Base-by-base conservation (phyloP, 2,113 vertebrate species). In the Cinclus cinclus region DNA sequence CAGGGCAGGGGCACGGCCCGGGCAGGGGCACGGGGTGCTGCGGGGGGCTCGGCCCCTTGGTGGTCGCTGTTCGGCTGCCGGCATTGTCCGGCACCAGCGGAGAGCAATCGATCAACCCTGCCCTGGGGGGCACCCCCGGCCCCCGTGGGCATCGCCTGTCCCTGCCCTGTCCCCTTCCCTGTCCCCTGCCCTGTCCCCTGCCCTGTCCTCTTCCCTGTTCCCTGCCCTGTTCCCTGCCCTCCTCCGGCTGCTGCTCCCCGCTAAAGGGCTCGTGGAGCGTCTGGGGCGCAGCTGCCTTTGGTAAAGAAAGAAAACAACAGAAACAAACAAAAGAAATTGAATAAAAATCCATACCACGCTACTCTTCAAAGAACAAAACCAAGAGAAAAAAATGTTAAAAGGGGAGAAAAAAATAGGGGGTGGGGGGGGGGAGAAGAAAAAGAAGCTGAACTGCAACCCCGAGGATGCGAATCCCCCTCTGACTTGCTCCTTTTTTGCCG, bases 391-490 rank as follows among this genome's bases (percentile, higher is more conserved):
- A 20, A 8, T 7, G 18, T 47, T 6, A 10, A 35, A 41, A 30
- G 7, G 10, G 27, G n/a, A 11, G 13, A 4, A 59, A 46, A 62
- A 41, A 30, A 20, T 8, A 15, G 37, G 37, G 16, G 4, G 8
- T 7, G 16, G 4, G 16, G 4, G 8, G 35, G 16, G 4, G 4
- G 3, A 2, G 1, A 7, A 7, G 4, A 33, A 3, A 4, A 28
- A 35, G 22, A 24, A n/a, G 27, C 37, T 62, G 16, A 87, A 33
- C 27, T 56, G 15, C 31, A 49, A 4, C 0, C 33, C 31, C 9
- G 17, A 1, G 41, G 77, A 20, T 77, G 73, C 50, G 56, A 22
- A 8, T 52, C 47, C 22, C 47, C 22, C 19, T 62, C 52, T 33
- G 62, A 63, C 6, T 83, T 22, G 47, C 55, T 69, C 58, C 15